These are phyloP conservation scores for Catonia carolina DNA, from an alignment of 2,888 invertebrate species.

Conservation along the genomic window DNA sequence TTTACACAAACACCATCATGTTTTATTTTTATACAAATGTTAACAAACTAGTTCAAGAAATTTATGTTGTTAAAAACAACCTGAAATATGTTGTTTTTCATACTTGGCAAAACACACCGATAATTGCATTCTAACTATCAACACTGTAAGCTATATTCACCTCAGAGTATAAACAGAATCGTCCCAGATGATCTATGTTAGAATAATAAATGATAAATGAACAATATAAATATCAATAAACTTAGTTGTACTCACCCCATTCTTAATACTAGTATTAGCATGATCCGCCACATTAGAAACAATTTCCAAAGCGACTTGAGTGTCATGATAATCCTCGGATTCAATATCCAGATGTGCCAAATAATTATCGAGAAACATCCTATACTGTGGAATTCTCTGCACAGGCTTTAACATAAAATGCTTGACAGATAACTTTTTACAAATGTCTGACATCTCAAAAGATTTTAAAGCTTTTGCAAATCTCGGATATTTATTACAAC, in stretches of 20 bases:
- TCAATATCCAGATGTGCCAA: slow-evolving; percentile 47
- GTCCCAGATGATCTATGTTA: too few relatives aligned
- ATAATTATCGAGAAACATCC: slow-evolving; percentile 55
- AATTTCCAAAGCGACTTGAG: slow-evolving; percentile 49
- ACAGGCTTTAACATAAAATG: slow-evolving; percentile 63
- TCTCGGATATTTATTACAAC: slow-evolving; percentile 44
- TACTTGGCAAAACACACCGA: too few relatives aligned
- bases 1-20: too few relatives aligned
- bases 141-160: too few relatives aligned
- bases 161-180: too few relatives aligned
- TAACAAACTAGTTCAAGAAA: too few relatives aligned
- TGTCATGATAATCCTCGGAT: slow-evolving; percentile 52
- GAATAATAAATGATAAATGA: too few relatives aligned
- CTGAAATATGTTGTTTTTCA: too few relatives aligned
- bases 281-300: slow-evolving; percentile 53
- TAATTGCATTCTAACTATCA: too few relatives aligned
- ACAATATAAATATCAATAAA: too few relatives aligned
- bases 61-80: too few relatives aligned
- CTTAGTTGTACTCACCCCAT: slow-evolving; percentile 48
- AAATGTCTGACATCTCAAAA: slow-evolving; percentile 46
- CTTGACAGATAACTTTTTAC: slow-evolving; percentile 50
- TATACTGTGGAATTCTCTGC: slow-evolving; percentile 60
- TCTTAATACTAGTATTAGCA: slow-evolving; percentile 50
- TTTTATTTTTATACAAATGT: too few relatives aligned
- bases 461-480: slow-evolving; percentile 46